Evolutionary conservation across 2,888 invertebrate genomes (phyloP).

Genomic region (Hemicrepidius hirtus): DNA sequence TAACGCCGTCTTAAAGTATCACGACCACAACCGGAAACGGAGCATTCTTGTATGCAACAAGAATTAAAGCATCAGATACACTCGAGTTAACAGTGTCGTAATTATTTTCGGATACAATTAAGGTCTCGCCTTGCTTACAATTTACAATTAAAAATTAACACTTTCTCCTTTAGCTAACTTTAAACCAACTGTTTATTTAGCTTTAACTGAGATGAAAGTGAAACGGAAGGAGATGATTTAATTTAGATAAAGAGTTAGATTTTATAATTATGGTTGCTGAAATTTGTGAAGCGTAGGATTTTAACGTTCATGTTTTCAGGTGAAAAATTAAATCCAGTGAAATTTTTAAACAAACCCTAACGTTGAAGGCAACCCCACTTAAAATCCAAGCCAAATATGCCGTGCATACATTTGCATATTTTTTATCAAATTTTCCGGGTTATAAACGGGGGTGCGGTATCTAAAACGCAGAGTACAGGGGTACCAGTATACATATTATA

Average conservation of each 20-base stretch:
- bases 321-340: background rate
- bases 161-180: slow-evolving; percentile 22
- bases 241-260: slow-evolving; percentile 11
- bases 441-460: slow-evolving; percentile 34
- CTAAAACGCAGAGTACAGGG: slow-evolving; percentile 9
- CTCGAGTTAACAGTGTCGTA: slow-evolving; percentile 14
- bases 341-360: slow-evolving; percentile 21
- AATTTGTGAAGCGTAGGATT: background rate
- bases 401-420: slow-evolving; percentile 44
- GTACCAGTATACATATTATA: slow-evolving; percentile 10
- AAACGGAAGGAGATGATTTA: slow-evolving; percentile 13
- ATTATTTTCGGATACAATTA: slow-evolving; percentile 23
- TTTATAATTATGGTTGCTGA: no score
- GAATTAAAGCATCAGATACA: slow-evolving; percentile 24
- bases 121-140: slow-evolving; percentile 5
- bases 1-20: slow-evolving; percentile 18
- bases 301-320: background rate
- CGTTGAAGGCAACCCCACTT: background rate
- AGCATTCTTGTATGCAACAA: slow-evolving; percentile 19
- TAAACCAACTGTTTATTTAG: background rate
- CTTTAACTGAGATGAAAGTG: slow-evolving; percentile 17
- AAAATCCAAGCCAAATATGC: slow-evolving; percentile 36
- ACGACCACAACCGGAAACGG: slow-evolving; percentile 12
- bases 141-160: slow-evolving; percentile 23
- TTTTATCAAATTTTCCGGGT: slow-evolving; percentile 40